Conservation (phyloP, 2,113 vertebrate species). For the Caracal caracal region DNA sequence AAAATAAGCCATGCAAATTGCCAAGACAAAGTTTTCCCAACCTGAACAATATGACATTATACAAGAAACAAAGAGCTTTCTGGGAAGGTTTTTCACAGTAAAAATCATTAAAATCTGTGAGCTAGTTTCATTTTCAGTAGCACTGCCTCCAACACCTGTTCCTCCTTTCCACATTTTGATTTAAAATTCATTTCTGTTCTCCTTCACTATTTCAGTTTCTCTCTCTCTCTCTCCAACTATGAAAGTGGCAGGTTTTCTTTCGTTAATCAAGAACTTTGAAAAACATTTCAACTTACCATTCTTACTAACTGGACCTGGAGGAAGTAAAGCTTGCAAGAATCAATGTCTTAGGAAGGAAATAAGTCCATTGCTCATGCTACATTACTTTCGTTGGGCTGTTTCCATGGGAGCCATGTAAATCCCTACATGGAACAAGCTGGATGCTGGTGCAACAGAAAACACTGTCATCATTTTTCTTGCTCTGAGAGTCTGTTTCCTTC, state of each 20-base stretch:
- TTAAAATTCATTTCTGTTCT: not conserved
- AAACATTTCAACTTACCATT: not conserved
- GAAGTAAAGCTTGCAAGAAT: conserved; percentile 1
- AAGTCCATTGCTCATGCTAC: not conserved
- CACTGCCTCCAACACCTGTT: not conserved
- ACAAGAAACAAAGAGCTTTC: not conserved
- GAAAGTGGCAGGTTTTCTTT: not conserved
- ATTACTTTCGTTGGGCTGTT: conserved; percentile 10
- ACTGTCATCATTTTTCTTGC: conserved; percentile 13
- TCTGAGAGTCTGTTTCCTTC: not conserved
- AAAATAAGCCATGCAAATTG: conserved; percentile 19
- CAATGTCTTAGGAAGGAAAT: not conserved
- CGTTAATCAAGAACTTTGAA: not conserved
- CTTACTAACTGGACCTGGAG: not conserved
- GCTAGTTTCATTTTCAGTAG: not conserved
- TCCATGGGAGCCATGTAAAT: not conserved
- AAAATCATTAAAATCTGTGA: not conserved
- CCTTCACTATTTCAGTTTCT: not conserved
- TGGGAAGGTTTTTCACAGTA: not conserved
- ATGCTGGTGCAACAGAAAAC: not conserved
- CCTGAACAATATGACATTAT: not conserved
- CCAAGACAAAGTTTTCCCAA: not conserved
- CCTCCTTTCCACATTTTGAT: not conserved
- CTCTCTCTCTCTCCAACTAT: not conserved
- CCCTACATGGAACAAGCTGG: not conserved